Evolutionary conservation across 1,140 invertebrate species (phyloP).

Genomic region (Penaeus japonicus): DNA sequence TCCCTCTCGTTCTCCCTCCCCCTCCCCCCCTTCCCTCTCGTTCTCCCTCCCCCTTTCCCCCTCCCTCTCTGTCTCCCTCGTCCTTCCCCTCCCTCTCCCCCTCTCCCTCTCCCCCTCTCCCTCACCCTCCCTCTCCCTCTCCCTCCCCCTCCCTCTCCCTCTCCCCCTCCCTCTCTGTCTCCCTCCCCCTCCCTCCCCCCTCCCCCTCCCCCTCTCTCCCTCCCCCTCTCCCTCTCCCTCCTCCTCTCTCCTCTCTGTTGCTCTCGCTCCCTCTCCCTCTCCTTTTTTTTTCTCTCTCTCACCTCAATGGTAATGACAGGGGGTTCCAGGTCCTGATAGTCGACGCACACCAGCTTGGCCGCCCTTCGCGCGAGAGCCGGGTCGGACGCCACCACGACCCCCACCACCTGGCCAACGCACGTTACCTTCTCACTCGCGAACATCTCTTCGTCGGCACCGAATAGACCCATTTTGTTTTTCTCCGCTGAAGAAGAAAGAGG

Average conservation of each 20-base stretch:
- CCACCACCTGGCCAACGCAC: constrained; percentile 74
- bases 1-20: no score
- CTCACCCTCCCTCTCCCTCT: no score
- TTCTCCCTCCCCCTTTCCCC: no score
- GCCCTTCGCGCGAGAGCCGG: constrained; percentile 71
- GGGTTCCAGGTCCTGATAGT: constrained; percentile 67
- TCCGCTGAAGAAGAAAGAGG: constrained; percentile 67
- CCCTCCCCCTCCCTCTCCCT: no score
- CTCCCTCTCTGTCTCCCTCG: no score
- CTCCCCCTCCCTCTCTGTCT: no score
- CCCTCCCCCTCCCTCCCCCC: not conserved
- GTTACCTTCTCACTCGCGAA: constrained; percentile 48
- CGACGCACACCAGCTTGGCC: constrained; percentile 73
- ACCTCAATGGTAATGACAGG: constrained; percentile 71
- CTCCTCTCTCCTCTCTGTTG: no score
- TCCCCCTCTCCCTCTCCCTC: no score
- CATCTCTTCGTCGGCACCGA: constrained; percentile 68
- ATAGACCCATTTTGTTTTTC: constrained; percentile 72
- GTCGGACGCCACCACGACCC: constrained; percentile 73
- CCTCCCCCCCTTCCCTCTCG: no score
- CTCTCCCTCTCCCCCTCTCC: no score
- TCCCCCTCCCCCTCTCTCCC: not conserved
- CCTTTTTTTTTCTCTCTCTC: not conserved
- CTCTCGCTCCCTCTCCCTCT: no score
- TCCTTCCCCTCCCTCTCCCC: no score